Base-by-base conservation (phyloP, 2,888 invertebrate genomes). In the Trachelus stipa region DNA sequence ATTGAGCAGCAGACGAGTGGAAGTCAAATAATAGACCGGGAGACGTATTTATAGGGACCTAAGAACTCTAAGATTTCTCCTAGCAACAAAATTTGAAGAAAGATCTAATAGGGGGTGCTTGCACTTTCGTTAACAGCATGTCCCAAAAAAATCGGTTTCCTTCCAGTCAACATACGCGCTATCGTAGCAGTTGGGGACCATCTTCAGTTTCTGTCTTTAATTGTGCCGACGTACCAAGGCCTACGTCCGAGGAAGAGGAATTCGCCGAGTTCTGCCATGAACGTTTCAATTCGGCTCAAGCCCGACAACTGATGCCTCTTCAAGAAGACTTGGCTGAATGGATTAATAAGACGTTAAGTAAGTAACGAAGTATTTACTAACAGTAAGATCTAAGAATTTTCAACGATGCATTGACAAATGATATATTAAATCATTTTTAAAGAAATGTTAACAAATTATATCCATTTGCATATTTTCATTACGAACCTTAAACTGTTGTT, bases 321-420 rank as follows among this genome's bases (percentile, higher is more conserved):
- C 96, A 96, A 91, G 97, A 97, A 90, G 97, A 97, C 91, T 92
- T 97, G 78, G 96, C 97, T 11, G 97, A 97, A 85, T 97, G 97
- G 97, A 95, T 97, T 82, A 96, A 96, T 90, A 96, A 96, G 90
- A 96, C 95, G 78, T 93, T 97, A 83, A 96, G 97, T 97, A 90
- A 94, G 95, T 93, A 40, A 40, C 4, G 6, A 40, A 40, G 15
- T 40, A 15, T 6, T 15, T 40, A 40, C 15, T 15, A 40, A 40
- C 15, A 15, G 40, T 15, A 40, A 15, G 15, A 40, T 15, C 15
- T 40, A 40, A 40, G 40, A 40, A 15, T 40, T 40, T 40, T 40
- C 2, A 40, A 15, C 1, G 4, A 40, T 40, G 4, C 40, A 15
- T 40, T 15, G 33, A 73, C 34, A 68, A 56, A 69, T 34, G 37